These are phyloP conservation scores for Pyrochroa serraticornis DNA, from an alignment of 2,888 invertebrate species.

Conservation along the genomic window DNA sequence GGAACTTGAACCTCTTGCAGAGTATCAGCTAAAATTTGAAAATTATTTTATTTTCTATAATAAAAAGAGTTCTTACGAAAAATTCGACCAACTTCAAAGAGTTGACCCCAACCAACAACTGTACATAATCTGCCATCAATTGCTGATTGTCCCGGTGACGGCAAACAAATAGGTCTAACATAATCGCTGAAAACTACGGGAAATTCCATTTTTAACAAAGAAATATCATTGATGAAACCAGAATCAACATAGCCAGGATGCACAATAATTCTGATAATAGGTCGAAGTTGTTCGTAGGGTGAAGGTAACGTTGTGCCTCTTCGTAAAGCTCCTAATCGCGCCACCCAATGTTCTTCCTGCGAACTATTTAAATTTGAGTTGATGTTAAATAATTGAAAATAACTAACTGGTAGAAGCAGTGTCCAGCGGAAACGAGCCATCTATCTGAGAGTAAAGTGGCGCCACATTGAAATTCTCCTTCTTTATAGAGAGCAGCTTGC, in stretches of 20 bases:
- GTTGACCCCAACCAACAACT: conserved; percentile 82
- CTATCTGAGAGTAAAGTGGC: conserved; percentile 73
- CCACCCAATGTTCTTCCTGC: conserved; percentile 79
- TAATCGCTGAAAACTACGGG: conserved; percentile 68
- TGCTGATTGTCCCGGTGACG: conserved; percentile 64
- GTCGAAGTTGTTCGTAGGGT: conserved; percentile 74
- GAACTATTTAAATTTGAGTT: conserved; percentile 60
- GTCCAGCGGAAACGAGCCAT: conserved; percentile 82
- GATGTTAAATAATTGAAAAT: conserved; percentile 7
- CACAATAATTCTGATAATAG: conserved; percentile 68
- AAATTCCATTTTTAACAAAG: conserved; percentile 67
- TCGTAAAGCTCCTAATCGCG: conserved; percentile 75
- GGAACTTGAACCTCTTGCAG: conserved; percentile 82
- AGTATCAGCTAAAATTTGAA: conserved; percentile 70
- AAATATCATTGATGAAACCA: conserved; percentile 81
- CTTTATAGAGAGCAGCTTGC: conserved; percentile 85
- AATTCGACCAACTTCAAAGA: conserved; percentile 77
- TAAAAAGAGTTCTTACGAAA: conserved; percentile 69
- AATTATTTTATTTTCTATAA: neutral
- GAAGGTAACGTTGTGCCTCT: conserved; percentile 75
- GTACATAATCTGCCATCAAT: conserved; percentile 74
- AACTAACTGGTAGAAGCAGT: conserved; percentile 80
- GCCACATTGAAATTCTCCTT: conserved; percentile 85
- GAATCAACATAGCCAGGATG: conserved; percentile 78
- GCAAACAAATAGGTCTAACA: conserved; percentile 70